Evolutionary conservation across 2,888 invertebrate species (phyloP).

Genomic region (Apocheima hispidaria): DNA sequence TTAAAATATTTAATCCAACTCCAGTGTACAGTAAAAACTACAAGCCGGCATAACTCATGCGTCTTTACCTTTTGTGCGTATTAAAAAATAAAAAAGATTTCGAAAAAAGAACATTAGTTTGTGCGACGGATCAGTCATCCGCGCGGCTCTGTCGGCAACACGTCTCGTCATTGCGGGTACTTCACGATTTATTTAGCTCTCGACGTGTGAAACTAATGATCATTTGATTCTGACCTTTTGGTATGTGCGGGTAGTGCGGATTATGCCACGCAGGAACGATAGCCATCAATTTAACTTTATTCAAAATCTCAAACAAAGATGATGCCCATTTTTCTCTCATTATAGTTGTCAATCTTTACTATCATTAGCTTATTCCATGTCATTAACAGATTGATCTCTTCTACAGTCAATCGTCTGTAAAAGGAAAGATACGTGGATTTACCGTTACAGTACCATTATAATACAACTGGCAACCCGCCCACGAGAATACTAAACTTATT

Average conservation of each 20-base stretch:
- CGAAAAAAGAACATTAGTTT: conserved; percentile 81
- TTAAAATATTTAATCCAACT: conserved; percentile 81
- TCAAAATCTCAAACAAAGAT: conserved; percentile 30
- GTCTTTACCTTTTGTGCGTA: conserved; percentile 79
- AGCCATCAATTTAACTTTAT: conserved; percentile 35
- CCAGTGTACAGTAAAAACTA: conserved; percentile 82
- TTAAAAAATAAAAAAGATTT: conserved; percentile 76
- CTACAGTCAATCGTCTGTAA: conserved; percentile 6
- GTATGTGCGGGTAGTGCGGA: conserved; percentile 30
- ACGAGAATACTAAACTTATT: neutral
- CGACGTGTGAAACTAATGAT: conserved; percentile 67
- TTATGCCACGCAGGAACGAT: conserved; percentile 37
- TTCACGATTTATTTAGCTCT: conserved; percentile 63
- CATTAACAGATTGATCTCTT: conserved; percentile 21
- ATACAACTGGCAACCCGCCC: conserved; percentile 7
- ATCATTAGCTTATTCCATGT: conserved; percentile 28
- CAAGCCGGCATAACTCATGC: conserved; percentile 82
- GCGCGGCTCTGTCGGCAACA: conserved; percentile 70
- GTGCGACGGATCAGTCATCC: conserved; percentile 83
- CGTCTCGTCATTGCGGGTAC: conserved; percentile 70
- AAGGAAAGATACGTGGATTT: conserved; percentile 6
- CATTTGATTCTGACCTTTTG: conserved; percentile 68
- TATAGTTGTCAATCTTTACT: conserved; percentile 31
- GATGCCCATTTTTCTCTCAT: conserved; percentile 31
- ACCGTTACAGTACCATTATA: conserved; percentile 23